These are phyloP conservation scores for Ectropis crepuscularia DNA, from an alignment of 2,888 invertebrate genomes.

Conservation along the genomic window DNA sequence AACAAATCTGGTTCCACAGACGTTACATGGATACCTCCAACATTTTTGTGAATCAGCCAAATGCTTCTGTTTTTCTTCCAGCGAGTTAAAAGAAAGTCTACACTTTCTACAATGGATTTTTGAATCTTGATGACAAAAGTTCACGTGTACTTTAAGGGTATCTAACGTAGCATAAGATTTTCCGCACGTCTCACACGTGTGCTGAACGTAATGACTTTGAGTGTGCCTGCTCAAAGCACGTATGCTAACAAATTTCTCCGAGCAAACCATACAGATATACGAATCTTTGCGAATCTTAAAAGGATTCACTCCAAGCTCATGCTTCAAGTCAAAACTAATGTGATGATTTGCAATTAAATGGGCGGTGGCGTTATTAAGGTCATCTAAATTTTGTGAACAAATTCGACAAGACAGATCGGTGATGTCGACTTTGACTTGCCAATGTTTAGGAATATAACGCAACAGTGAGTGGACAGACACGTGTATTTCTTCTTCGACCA, in stretches of 20 bases:
- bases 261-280: constrained; percentile 48
- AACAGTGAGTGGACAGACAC: constrained; percentile 16
- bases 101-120: constrained; percentile 48
- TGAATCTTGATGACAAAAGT: constrained; percentile 34
- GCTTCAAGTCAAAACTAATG: constrained; percentile 22
- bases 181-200: constrained; percentile 55
- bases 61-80: constrained; percentile 46
- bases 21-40: constrained; percentile 47
- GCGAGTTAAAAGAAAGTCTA: constrained; percentile 43
- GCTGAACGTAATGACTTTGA: constrained; percentile 51
- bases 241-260: constrained; percentile 44
- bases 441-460: constrained; percentile 12
- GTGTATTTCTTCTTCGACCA: constrained; percentile 41
- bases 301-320: constrained; percentile 45
- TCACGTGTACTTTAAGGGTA: constrained; percentile 46
- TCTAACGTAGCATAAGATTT: constrained; percentile 48
- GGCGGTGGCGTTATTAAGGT: constrained; percentile 39
- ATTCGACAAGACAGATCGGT: constrained; percentile 51
- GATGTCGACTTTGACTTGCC: constrained; percentile 51
- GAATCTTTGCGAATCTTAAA: constrained; percentile 45
- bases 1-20: constrained; percentile 49
- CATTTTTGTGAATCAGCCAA: constrained; percentile 44
- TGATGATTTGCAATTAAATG: constrained; percentile 45
- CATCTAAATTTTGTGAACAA: constrained; percentile 41
- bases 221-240: constrained; percentile 53